Conservation (phyloP, 2,113 vertebrate genomes). For the Rhea pennata region DNA sequence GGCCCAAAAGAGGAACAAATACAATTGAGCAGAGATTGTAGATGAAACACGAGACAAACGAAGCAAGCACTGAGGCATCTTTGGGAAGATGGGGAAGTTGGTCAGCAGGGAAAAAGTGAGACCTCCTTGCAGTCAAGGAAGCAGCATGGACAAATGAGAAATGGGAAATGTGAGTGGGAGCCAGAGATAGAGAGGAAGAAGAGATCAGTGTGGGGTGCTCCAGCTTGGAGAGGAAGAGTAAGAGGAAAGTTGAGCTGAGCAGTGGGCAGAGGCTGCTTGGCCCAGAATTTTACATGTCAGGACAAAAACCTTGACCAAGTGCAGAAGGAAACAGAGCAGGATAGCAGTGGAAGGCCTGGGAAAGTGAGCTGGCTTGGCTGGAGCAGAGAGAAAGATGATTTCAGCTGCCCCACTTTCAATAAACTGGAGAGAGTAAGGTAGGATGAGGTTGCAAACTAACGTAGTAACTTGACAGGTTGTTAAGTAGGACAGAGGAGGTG, state of each 20-base stretch:
- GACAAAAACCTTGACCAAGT: not conserved
- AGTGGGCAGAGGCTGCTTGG: not conserved
- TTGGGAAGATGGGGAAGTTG: not conserved
- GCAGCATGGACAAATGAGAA: not conserved
- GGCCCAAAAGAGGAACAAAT: conserved; percentile 12
- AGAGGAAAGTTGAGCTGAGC: not conserved
- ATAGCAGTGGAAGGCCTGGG: not conserved
- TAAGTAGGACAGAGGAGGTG: not conserved
- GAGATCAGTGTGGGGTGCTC: not conserved
- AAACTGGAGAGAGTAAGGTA: not conserved
- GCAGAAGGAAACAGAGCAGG: not conserved
- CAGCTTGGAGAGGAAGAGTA: not conserved
- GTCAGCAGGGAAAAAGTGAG: accelerated
- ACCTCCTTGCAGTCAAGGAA: not conserved
- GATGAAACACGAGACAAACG: not conserved
- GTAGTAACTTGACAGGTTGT: not conserved
- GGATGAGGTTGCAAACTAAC: not conserved
- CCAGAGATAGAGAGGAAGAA: not conserved
- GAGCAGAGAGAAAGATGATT: not conserved
- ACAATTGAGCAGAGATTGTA: not conserved
- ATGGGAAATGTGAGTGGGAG: not conserved
- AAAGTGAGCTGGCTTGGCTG: no score
- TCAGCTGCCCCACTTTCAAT: not conserved
- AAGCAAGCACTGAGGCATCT: not conserved
- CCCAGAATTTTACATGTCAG: not conserved